phyloP scores from a whole-genome alignment of 2,888 invertebrate species.

The Agapostemon virescens region DNA sequence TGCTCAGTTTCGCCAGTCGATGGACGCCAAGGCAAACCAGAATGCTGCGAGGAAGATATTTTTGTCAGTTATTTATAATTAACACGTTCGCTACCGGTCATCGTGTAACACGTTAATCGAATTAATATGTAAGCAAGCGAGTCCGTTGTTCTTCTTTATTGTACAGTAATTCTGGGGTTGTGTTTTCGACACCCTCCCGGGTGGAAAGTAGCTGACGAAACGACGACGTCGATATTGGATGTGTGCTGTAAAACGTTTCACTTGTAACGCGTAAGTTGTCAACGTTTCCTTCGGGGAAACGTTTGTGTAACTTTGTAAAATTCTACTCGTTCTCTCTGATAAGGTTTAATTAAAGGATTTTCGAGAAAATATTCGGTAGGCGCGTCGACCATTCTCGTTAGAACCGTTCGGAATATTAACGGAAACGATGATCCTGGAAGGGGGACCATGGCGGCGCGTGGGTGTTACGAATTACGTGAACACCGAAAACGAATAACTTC shows the following conservation, averaged over 20 bases:
- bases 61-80: constrained; percentile 4
- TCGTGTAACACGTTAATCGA: background rate
- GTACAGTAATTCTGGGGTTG: background rate
- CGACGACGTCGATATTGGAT: too few relatives aligned
- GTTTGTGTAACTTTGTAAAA: too few relatives aligned
- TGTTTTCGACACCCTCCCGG: background rate
- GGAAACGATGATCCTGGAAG: background rate
- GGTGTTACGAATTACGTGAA: background rate
- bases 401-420: background rate
- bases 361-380: background rate
- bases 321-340: background rate
- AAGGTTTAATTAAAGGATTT: background rate
- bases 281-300: background rate
- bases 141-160: background rate
- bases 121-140: constrained; percentile 4
- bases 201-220: too few relatives aligned
- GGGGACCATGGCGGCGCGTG: constrained; percentile 1
- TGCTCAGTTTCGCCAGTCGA: background rate
- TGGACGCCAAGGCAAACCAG: constrained; percentile 1
- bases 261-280: background rate
- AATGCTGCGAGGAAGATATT: background rate
- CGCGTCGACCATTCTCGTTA: background rate
- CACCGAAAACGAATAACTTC: background rate
- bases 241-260: too few relatives aligned
- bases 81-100: constrained; percentile 3